These are phyloP conservation scores for Piscicola geometra DNA, from an alignment of 2,888 invertebrate species.

Conservation along the genomic window DNA sequence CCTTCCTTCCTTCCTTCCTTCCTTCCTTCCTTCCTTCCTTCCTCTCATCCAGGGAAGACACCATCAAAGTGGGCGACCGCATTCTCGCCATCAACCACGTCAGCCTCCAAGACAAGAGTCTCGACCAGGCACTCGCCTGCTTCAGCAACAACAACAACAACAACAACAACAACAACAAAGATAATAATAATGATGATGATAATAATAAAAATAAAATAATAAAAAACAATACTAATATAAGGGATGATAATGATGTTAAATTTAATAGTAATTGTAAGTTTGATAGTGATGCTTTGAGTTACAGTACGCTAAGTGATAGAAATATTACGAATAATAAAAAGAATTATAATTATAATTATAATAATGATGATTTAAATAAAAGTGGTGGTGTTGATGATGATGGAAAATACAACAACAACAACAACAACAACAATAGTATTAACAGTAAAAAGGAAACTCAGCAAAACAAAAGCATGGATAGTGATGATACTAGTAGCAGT, in stretches of 20 bases:
- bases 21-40: not conserved
- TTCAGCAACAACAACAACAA: slow-evolving; percentile 61
- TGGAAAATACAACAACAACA: not conserved
- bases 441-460: too few relatives aligned
- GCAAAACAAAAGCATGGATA: too few relatives aligned
- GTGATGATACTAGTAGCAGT: too few relatives aligned
- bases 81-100: slow-evolving; percentile 75
- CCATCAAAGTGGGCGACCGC: slow-evolving; percentile 83
- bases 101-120: slow-evolving; percentile 69
- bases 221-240: too few relatives aligned
- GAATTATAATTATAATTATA: not conserved
- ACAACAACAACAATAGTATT: too few relatives aligned
- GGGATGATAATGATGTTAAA: slow-evolving; percentile 14
- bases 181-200: not conserved
- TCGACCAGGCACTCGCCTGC: slow-evolving; percentile 75
- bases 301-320: too few relatives aligned
- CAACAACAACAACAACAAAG: slow-evolving; percentile 59
- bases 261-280: too few relatives aligned
- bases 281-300: too few relatives aligned
- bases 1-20: not conserved
- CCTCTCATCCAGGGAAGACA: slow-evolving; percentile 66
- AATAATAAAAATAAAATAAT: not conserved
- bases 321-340: too few relatives aligned
- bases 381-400: too few relatives aligned
- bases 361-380: too few relatives aligned